Evolutionary conservation across 2,797 vertebrate genomes (phyloP).

Genomic region (Oryzias sinensis): DNA sequence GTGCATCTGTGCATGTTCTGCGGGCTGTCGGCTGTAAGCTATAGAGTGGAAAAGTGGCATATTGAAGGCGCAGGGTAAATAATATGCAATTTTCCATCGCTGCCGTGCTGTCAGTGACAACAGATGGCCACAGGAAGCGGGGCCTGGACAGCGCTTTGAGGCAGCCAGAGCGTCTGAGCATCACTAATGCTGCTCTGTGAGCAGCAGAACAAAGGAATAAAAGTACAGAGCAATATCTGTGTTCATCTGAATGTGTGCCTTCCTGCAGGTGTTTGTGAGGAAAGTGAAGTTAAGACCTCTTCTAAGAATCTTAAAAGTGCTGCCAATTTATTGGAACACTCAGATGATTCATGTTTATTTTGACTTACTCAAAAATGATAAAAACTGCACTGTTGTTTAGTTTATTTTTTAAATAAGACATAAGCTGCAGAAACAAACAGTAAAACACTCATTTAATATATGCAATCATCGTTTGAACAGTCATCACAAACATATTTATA

Average conservation of each 20-base stretch:
- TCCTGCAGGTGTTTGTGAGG: slow-evolving; percentile 5
- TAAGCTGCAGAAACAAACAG: no score
- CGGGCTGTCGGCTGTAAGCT: slow-evolving; percentile 59
- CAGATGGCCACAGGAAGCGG: slow-evolving; percentile 46
- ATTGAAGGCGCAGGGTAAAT: slow-evolving; percentile 70
- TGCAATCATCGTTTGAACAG: no score
- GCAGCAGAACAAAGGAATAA: slow-evolving; percentile 34
- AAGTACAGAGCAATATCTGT: slow-evolving; percentile 30
- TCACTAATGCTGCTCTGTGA: slow-evolving; percentile 54
- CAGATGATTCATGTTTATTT: no score
- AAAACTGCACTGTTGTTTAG: no score
- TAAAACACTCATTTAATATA: no score
- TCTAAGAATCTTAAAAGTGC: slow-evolving; percentile 1
- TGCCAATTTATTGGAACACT: neutral
- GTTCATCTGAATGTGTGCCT: slow-evolving; percentile 25
- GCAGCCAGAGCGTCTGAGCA: slow-evolving; percentile 42
- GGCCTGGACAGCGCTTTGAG: slow-evolving; percentile 51
- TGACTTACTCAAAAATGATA: no score
- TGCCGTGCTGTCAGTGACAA: slow-evolving; percentile 63
- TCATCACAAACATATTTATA: no score
- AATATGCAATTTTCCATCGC: slow-evolving; percentile 70
- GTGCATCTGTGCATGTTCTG: slow-evolving; percentile 38
- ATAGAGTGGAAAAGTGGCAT: slow-evolving; percentile 72
- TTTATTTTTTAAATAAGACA: no score
- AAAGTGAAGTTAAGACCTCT: slow-evolving; percentile 3